Conservation (phyloP, 1,140 invertebrate species). For the Ceratina calcarata region DNA sequence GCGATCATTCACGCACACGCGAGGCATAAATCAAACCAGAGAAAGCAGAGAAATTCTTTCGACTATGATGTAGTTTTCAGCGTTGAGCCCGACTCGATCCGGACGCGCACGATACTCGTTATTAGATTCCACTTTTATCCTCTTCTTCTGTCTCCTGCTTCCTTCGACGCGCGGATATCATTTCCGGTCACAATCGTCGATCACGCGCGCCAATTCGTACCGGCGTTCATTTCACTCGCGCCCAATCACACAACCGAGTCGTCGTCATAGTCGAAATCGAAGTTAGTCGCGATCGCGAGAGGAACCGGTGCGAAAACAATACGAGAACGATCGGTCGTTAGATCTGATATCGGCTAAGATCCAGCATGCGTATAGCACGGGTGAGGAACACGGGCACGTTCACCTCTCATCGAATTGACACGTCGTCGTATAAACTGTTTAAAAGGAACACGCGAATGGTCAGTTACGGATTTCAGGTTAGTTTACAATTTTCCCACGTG, state of each 20-base stretch:
- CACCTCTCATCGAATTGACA: constrained; percentile 19
- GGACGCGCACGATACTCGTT: constrained; percentile 18
- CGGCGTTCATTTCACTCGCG: constrained; percentile 23
- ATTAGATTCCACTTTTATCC: constrained; percentile 20
- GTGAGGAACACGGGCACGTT: neutral
- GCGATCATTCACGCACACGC: constrained; percentile 55
- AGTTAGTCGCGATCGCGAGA: neutral
- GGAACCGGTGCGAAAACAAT: neutral
- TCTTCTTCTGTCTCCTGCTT: constrained; percentile 10
- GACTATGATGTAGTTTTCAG: neutral
- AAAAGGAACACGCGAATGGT: neutral
- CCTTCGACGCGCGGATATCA: constrained; percentile 28
- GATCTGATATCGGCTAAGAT: constrained; percentile 7
- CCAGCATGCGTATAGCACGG: neutral
- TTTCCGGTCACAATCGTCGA: constrained; percentile 27
- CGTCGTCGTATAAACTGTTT: neutral
- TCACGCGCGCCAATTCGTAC: constrained; percentile 37
- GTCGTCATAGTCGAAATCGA: neutral
- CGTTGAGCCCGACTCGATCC: neutral
- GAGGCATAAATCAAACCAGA: constrained; percentile 18
- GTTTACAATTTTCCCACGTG: constrained; percentile 13
- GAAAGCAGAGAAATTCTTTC: constrained; percentile 25
- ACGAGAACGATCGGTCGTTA: neutral
- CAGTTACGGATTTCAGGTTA: neutral
- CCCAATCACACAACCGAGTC: neutral